Evolutionary conservation across 1,140 invertebrate genomes (phyloP).

Genomic region (Tribolium castaneum): DNA sequence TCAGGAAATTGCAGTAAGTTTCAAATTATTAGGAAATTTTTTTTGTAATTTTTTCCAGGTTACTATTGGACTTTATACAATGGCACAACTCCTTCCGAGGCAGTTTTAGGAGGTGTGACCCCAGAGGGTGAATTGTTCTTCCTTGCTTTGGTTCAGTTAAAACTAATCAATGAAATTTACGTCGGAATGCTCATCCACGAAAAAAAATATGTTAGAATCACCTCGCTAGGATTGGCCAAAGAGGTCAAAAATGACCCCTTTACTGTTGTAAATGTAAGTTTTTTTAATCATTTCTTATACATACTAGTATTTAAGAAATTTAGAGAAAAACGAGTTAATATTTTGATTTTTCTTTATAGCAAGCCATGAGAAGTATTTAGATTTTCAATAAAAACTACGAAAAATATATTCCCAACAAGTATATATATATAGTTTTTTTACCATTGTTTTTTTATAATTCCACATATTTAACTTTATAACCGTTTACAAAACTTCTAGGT

Average conservation of each 20-base stretch:
- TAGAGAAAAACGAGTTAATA: too few species aligned
- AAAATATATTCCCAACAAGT: too few species aligned
- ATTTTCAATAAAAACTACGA: too few species aligned
- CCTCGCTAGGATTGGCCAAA: not conserved
- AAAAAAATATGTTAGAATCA: not conserved
- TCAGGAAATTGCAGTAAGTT: constrained; percentile 21
- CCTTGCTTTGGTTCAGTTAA: constrained; percentile 7
- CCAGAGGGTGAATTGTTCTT: not conserved
- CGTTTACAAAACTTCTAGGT: too few species aligned
- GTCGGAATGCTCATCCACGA: not conserved
- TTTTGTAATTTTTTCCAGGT: not conserved
- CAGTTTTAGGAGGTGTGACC: not conserved
- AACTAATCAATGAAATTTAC: constrained; percentile 8
- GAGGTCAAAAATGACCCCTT: constrained; percentile 16
- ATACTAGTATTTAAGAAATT: too few species aligned
- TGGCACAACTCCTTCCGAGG: not conserved
- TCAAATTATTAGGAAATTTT: not conserved
- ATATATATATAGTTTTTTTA: too few species aligned
- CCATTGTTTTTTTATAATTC: too few species aligned
- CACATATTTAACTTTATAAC: too few species aligned
- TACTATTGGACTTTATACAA: constrained; percentile 32
- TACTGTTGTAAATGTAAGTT: not conserved
- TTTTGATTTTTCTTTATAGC: too few species aligned
- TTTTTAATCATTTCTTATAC: too few species aligned
- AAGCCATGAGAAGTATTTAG: too few species aligned